These are phyloP conservation scores for Hirudinaria manillensis DNA, from an alignment of 2,888 invertebrate species.

Conservation along the genomic window DNA sequence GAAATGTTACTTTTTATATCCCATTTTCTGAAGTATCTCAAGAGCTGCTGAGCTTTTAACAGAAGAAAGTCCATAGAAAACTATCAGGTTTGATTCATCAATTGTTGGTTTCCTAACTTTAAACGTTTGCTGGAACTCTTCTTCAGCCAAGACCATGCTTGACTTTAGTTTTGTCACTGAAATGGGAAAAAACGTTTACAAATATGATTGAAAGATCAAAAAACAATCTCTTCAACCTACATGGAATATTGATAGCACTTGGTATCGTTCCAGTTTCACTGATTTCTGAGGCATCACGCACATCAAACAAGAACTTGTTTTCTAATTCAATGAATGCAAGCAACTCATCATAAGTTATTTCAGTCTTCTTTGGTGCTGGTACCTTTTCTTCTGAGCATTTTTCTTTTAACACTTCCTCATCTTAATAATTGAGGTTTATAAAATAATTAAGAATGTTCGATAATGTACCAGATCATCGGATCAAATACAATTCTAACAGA, in stretches of 20 bases:
- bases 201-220: neutral
- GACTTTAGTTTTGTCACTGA: slow-evolving; percentile 46
- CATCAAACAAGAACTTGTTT: slow-evolving; percentile 45
- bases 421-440: neutral
- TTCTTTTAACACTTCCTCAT: slow-evolving; percentile 2
- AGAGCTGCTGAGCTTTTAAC: slow-evolving; percentile 44
- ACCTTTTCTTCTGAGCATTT: neutral
- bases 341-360: slow-evolving; percentile 27
- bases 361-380: slow-evolving; percentile 10
- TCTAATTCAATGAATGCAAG: slow-evolving; percentile 5
- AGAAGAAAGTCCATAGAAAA: slow-evolving; percentile 44
- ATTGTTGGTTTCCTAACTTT: slow-evolving; percentile 36
- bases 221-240: slow-evolving; percentile 39
- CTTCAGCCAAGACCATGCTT: slow-evolving; percentile 40
- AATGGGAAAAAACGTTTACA: neutral
- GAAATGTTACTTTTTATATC: slow-evolving; percentile 44
- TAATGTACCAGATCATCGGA: no score
- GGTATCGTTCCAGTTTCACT: slow-evolving; percentile 46
- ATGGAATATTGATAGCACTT: slow-evolving; percentile 48
- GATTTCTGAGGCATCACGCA: slow-evolving; percentile 48
- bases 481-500: no score
- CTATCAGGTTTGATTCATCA: slow-evolving; percentile 39
- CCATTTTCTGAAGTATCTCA: slow-evolving; percentile 45
- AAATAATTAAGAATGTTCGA: no score
- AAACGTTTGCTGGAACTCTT: slow-evolving; percentile 39